phyloP scores from a whole-genome alignment of 2,888 invertebrate species.

The Euphydryas editha region DNA sequence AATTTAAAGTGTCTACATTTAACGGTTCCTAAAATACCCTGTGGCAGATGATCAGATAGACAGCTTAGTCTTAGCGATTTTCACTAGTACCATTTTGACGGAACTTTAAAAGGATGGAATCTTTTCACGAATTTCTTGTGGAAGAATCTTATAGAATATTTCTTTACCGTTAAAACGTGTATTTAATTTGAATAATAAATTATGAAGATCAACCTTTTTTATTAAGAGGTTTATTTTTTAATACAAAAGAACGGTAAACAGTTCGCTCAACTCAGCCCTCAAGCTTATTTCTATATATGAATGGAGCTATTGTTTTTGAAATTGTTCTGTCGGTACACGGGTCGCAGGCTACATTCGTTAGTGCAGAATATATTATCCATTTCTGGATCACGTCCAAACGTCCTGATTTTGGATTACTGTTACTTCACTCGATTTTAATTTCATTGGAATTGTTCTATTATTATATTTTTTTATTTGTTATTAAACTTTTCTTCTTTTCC shows the following conservation, averaged over 20 bases:
- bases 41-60: no score
- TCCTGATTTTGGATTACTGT: slow-evolving; percentile 27
- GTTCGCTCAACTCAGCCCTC: slow-evolving; percentile 18
- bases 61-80: no score
- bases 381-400: slow-evolving; percentile 32
- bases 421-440: slow-evolving; percentile 13
- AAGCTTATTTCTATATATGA: slow-evolving; percentile 27
- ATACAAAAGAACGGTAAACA: slow-evolving; percentile 24
- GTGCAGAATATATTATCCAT: slow-evolving; percentile 35
- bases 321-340: slow-evolving; percentile 25
- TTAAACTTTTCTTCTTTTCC: not conserved
- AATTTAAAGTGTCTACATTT: no score
- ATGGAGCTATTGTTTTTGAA: slow-evolving; percentile 22
- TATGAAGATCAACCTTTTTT: slow-evolving; percentile 17
- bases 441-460: slow-evolving; percentile 2
- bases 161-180: slow-evolving; percentile 5
- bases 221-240: slow-evolving; percentile 21
- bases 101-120: no score
- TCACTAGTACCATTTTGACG: no score
- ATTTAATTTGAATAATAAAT: slow-evolving; percentile 20
- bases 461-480: not conserved
- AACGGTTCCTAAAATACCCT: no score
- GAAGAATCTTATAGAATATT: not conserved
- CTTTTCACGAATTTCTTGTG: no score
- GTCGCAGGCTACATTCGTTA: slow-evolving; percentile 33